Percentiles rank a stretch among this genome's conserved stretches.
Conservation (phyloP, 2,113 vertebrate genomes). For the Riparia riparia region DNA sequence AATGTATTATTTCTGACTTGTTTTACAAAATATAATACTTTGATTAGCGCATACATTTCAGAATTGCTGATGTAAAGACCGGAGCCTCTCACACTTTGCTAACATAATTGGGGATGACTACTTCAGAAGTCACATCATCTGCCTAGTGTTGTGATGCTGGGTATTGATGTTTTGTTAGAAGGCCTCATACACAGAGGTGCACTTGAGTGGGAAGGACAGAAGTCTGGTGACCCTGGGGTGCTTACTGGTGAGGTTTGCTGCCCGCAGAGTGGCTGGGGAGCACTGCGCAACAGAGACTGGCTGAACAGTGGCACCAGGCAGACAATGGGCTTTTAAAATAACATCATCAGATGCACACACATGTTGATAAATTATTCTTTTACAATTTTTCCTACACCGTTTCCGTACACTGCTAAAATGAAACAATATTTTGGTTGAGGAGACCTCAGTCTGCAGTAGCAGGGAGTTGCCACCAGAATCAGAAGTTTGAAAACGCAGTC, state of each 20-base stretch:
- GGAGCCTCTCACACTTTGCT: background rate
- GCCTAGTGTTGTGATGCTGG: background rate
- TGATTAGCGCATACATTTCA: background rate
- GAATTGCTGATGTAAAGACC: background rate
- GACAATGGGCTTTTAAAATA: background rate
- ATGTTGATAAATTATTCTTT: background rate
- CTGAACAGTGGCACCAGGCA: background rate
- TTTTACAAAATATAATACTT: background rate
- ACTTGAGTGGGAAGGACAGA: background rate
- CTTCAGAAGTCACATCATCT: rapidly evolving
- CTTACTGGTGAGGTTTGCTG: background rate
- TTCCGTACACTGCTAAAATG: background rate
- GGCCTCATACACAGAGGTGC: background rate
- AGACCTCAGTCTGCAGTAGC: background rate
- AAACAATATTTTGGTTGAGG: background rate
- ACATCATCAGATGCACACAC: background rate
- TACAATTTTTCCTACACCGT: background rate
- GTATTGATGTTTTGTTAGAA: background rate
- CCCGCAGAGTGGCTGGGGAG: rapidly evolving
- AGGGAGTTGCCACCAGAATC: background rate
- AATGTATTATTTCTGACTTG: background rate
- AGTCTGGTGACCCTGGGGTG: background rate
- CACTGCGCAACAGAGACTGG: background rate
- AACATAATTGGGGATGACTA: rapidly evolving
- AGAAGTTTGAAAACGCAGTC: background rate